phyloP scores from a whole-genome alignment of 30 jellyfish, hydroid and myxozoan genomes.

The Cassiopea xamachana region DNA sequence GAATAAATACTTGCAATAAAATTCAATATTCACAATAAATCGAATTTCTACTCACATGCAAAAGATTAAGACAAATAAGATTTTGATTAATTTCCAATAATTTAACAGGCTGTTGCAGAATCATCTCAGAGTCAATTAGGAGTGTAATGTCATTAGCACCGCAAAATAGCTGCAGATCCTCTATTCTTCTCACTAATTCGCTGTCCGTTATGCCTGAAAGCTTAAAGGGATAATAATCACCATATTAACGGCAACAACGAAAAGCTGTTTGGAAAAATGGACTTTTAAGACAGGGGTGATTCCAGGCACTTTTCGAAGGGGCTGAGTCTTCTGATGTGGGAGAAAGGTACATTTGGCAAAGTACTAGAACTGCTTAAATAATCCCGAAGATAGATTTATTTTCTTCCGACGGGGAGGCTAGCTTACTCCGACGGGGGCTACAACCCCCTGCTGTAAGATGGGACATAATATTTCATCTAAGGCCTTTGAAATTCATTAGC shows the following conservation, averaged over 20 bases:
- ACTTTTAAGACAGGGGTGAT: too few relatives aligned
- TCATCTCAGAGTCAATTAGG: conserved; percentile 48
- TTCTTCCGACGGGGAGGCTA: too few relatives aligned
- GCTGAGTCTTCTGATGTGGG: too few relatives aligned
- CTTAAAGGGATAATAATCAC: conserved; percentile 2
- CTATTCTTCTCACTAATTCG: conserved; percentile 58
- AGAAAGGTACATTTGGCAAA: too few relatives aligned
- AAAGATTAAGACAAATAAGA: conserved; percentile 57
- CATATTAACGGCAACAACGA: background rate
- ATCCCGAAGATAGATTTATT: too few relatives aligned
- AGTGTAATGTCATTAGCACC: conserved; percentile 54
- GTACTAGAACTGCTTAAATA: too few relatives aligned
- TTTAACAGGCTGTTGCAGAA: conserved; percentile 66
- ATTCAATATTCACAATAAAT: background rate
- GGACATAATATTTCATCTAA: too few relatives aligned
- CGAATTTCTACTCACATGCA: conserved; percentile 21
- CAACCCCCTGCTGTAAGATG: too few relatives aligned
- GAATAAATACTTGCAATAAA: too few relatives aligned
- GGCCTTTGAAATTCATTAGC: too few relatives aligned
- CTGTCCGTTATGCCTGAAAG: conserved; percentile 70
- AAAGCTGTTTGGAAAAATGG: background rate
- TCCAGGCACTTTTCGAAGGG: too few relatives aligned
- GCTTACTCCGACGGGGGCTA: too few relatives aligned
- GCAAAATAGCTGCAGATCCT: conserved; percentile 65
- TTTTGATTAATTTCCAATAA: conserved; percentile 50